Evolutionary conservation across 2,797 vertebrate genomes (phyloP).

Genomic region (Manis crassicaudata): DNA sequence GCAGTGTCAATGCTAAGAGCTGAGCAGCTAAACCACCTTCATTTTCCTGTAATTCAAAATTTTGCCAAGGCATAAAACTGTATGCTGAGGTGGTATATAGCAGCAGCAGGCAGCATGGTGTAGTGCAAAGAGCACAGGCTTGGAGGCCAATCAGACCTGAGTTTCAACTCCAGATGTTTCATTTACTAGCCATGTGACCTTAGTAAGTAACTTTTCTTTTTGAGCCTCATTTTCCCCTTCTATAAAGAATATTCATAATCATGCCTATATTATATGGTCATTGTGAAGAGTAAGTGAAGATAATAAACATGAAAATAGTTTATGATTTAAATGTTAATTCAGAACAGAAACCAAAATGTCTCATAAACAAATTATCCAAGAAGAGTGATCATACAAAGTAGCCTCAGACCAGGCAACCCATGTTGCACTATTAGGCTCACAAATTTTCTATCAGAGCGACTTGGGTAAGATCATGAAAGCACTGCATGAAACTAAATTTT

Average conservation of each 20-base stretch:
- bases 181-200: slow-evolving; percentile 14
- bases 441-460: slow-evolving; percentile 1
- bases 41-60: not conserved
- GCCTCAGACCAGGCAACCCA: not conserved
- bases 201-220: slow-evolving; percentile 23
- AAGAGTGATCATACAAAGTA: slow-evolving; percentile 7
- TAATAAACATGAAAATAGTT: slow-evolving; percentile 50
- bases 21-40: slow-evolving; percentile 7
- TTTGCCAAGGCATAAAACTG: slow-evolving; percentile 23
- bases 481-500: not conserved
- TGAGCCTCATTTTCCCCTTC: slow-evolving; percentile 60
- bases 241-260: slow-evolving; percentile 46
- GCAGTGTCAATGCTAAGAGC: slow-evolving; percentile 38
- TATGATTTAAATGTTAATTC: slow-evolving; percentile 46
- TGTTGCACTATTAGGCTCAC: slow-evolving; percentile 8
- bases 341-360: slow-evolving; percentile 31
- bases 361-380: slow-evolving; percentile 12
- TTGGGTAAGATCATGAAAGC: slow-evolving; percentile 1
- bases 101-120: not conserved
- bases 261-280: slow-evolving; percentile 3
- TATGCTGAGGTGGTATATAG: not conserved
- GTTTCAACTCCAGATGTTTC: slow-evolving; percentile 19
- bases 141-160: slow-evolving; percentile 16
- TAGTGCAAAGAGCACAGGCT: not conserved
- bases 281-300: slow-evolving; percentile 57